A percentile compares a stretch with the other conserved stretches of the same genome.
phyloP scores from a whole-genome alignment of 2,113 vertebrate species.

The Ophthalmolycus amberensis region DNA sequence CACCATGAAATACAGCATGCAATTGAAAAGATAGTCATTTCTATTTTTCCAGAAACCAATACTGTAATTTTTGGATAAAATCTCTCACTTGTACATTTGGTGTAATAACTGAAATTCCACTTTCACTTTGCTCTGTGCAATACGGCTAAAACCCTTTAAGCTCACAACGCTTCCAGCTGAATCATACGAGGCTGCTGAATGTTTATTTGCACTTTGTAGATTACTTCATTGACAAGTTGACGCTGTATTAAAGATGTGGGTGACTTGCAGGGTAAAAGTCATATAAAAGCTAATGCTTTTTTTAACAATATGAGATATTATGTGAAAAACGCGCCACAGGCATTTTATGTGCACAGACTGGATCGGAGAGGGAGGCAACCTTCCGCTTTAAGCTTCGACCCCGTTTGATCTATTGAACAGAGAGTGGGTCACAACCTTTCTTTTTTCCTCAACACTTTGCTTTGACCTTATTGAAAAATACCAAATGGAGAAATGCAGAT shows the following conservation, averaged over 20 bases:
- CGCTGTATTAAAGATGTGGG: slow-evolving; percentile 2
- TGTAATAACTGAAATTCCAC: neutral
- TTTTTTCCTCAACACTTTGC: neutral
- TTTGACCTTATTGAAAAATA: neutral
- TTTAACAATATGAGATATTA: neutral
- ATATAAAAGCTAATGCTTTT: neutral
- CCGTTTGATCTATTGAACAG: neutral
- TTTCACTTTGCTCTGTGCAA: neutral
- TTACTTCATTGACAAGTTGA: neutral
- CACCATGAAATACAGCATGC: neutral
- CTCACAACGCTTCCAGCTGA: neutral
- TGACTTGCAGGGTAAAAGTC: neutral
- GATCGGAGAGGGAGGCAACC: neutral
- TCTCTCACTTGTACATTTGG: neutral
- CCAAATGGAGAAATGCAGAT: neutral
- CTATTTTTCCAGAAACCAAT: neutral
- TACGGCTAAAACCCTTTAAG: neutral
- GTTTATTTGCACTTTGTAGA: slow-evolving; percentile 8
- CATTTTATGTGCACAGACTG: neutral
- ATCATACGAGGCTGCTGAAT: neutral
- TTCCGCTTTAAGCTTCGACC: neutral
- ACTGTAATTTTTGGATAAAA: neutral
- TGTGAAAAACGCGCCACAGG: neutral
- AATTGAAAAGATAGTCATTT: neutral
- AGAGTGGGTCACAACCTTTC: neutral